phyloP scores from a whole-genome alignment of 2,888 invertebrate species.

The Nomada goodeniana region DNA sequence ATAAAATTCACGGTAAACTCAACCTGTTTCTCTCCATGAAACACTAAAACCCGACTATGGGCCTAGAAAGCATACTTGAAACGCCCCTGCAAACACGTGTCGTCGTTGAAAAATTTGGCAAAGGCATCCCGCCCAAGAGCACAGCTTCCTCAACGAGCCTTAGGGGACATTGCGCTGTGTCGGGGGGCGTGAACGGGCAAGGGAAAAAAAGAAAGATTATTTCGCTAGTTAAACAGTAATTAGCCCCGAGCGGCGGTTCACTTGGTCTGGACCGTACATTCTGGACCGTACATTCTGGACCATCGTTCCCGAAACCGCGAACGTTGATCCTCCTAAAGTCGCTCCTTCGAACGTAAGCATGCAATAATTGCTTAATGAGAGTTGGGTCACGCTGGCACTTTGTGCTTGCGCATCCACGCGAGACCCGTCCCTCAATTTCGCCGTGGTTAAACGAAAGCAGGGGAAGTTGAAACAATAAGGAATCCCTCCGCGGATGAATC shows the following conservation, averaged over 20 bases:
- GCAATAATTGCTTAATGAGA: conserved; percentile 40
- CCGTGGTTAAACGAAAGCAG: neutral
- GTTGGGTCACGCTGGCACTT: conserved; percentile 11
- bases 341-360: conserved; percentile 1
- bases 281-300: conserved; percentile 11
- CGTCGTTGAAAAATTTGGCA: conserved; percentile 5
- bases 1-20: too few relatives aligned
- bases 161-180: conserved; percentile 40
- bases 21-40: too few relatives aligned
- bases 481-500: too few relatives aligned
- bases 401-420: conserved; percentile 11
- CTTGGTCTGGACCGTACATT: conserved; percentile 47
- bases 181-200: conserved; percentile 64
- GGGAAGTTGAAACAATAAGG: conserved; percentile 1
- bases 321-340: conserved; percentile 58
- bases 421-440: neutral
- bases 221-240: conserved; percentile 73
- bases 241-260: conserved; percentile 63
- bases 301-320: conserved; percentile 49
- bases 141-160: conserved; percentile 42
- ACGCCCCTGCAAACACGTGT: neutral
- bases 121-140: neutral
- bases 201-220: conserved; percentile 58
- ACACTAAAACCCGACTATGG: neutral
- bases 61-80: neutral